phyloP scores from a whole-genome alignment of 2,113 vertebrate genomes.

The Phalacrocorax carbo region DNA sequence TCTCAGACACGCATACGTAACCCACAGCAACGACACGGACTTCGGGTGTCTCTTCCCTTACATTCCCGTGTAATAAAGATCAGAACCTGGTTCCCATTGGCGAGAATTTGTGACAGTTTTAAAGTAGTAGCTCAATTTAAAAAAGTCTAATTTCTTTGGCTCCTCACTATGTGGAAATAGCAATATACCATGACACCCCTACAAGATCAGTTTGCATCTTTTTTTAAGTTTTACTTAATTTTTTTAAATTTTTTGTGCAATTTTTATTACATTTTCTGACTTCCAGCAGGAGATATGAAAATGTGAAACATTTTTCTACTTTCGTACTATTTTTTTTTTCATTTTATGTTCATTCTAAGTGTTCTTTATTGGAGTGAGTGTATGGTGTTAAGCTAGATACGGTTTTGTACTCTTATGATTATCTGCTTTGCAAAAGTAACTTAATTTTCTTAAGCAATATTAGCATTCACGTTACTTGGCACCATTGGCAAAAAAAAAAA shows the following conservation, averaged over 20 bases:
- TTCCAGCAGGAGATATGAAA: slow-evolving; percentile 82
- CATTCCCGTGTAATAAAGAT: background rate
- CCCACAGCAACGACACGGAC: background rate
- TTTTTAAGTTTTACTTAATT: slow-evolving; percentile 55
- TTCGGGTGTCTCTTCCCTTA: background rate
- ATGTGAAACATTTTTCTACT: slow-evolving; percentile 74
- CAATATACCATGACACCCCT: slow-evolving; percentile 77
- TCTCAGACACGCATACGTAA: background rate
- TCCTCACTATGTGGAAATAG: slow-evolving; percentile 80
- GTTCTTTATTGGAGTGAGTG: slow-evolving; percentile 84
- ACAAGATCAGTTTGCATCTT: slow-evolving; percentile 76
- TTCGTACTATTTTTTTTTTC: slow-evolving; percentile 70
- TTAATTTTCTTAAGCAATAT: slow-evolving; percentile 91
- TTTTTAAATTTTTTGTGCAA: slow-evolving; percentile 70
- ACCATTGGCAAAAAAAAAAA: slow-evolving; percentile 90
- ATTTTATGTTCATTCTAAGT: slow-evolving; percentile 76
- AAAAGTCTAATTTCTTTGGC: slow-evolving; percentile 81
- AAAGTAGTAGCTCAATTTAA: slow-evolving; percentile 60
- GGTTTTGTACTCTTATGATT: slow-evolving; percentile 86
- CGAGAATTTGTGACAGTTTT: slow-evolving; percentile 24
- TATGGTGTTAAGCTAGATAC: slow-evolving; percentile 86
- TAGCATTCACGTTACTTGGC: slow-evolving; percentile 99
- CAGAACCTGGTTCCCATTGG: slow-evolving; percentile 25
- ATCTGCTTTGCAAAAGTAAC: slow-evolving; percentile 95
- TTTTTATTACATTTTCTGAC: slow-evolving; percentile 76